Evolutionary conservation across 2,113 vertebrate species (phyloP).

Genomic region (Polyodon spathula): DNA sequence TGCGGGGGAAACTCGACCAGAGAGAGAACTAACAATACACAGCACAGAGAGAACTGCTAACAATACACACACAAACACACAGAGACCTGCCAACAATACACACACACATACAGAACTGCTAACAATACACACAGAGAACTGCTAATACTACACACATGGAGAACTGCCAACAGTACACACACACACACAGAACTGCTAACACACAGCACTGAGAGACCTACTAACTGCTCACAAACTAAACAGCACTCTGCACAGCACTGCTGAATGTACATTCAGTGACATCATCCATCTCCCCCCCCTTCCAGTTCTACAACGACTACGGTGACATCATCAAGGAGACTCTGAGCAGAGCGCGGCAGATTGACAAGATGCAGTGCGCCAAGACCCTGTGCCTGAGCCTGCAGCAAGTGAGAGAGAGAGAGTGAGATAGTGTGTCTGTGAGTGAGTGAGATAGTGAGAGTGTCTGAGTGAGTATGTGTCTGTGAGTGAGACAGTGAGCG

Average conservation of each 20-base stretch:
- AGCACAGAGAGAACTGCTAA: not conserved
- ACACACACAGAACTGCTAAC: too few relatives aligned
- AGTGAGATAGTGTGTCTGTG: constrained; percentile 1
- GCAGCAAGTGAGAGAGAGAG: constrained; percentile 10
- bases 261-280: too few relatives aligned
- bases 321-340: constrained; percentile 86
- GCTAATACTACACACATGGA: too few relatives aligned
- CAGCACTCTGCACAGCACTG: too few relatives aligned
- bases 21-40: not conserved
- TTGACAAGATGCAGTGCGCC: constrained; percentile 64
- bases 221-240: not conserved
- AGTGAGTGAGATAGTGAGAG: constrained; percentile 28
- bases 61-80: not conserved
- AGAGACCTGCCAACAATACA: not conserved
- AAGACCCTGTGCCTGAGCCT: constrained; percentile 65
- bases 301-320: constrained; percentile 70
- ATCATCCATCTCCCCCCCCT: constrained; percentile 7
- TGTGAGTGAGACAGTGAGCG: not conserved
- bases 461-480: constrained; percentile 14
- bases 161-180: not conserved
- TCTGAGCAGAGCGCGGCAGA: constrained; percentile 58
- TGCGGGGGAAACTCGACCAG: constrained; percentile 24
- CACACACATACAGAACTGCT: not conserved
- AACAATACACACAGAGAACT: not conserved
- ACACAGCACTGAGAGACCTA: not conserved